Base-by-base conservation (phyloP, 2,888 invertebrate species). In the Tetragonisca angustula region DNA sequence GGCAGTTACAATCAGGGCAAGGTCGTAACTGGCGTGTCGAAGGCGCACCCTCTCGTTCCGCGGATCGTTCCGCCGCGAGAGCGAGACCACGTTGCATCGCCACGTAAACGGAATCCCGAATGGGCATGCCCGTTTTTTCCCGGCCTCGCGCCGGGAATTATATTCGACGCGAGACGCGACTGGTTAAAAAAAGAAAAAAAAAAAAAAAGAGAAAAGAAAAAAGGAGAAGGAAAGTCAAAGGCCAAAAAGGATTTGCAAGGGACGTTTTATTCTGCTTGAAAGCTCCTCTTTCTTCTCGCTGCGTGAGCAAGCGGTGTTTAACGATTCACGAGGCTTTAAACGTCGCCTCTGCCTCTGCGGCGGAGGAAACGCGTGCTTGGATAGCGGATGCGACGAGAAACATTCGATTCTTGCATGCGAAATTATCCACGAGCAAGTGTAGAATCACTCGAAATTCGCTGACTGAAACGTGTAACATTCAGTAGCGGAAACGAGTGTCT, bases 1-100 rank as follows among this genome's bases (percentile, higher is more conserved):
- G 43, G 82, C 87, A 77, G 79, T 50, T 81, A 88, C 81, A 88
- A 88, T 88, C 86, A 76, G 88, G 88, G 87, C 88, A 88, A 88
- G 88, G 88, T 88, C 88, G 88, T 87, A 88, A 86, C 83, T 86
- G 86, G 83, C 87, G 76, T 81, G 85, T 78, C 86, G 87, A 81
- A 83, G 86, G 81, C 83, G 88, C 86, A 76, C 81, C 83, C 72
- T 78, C 74, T 79, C 81, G 76, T 76, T 73, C 76, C 50, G 79
- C 71, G 74, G 59, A 73, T 84, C 76, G 49, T 83, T 84, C 76
- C 59, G 59, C 54, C 78, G 54, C 71, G 68, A 56, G 76, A 75
- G 74, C 71, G 78, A 52, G 70, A 78, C 65, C 76, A 81, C 82
- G 70, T 79, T 75, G 70, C 70, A 52, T 65, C 43, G 59, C 27